A percentile compares a stretch with the other conserved stretches of the same genome.
phyloP scores from a whole-genome alignment of 2,113 vertebrate species.

The Pomatostomus ruficeps region DNA sequence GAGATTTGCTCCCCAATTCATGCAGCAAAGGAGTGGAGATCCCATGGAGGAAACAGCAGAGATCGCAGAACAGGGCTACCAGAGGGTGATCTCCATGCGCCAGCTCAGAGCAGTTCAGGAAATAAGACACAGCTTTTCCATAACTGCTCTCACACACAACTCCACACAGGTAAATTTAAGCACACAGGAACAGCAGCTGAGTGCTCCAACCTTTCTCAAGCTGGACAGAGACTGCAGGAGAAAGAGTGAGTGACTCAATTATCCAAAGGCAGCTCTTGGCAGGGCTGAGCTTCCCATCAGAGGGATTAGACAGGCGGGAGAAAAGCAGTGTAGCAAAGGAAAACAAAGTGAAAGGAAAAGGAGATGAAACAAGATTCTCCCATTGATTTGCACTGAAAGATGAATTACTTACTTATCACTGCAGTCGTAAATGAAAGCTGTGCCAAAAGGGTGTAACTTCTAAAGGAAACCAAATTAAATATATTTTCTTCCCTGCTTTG shows the following conservation, averaged over 20 bases:
- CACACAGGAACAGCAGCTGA: neutral
- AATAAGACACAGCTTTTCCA: neutral
- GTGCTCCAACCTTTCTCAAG: neutral
- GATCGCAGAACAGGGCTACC: neutral
- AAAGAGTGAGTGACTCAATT: neutral
- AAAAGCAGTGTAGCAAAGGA: neutral
- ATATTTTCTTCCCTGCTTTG: neutral
- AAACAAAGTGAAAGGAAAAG: neutral
- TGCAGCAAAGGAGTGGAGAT: neutral
- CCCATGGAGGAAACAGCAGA: neutral
- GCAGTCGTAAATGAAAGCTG: constrained; percentile 28
- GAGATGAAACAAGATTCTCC: constrained; percentile 22
- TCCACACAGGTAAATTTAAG: neutral
- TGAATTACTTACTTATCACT: constrained; percentile 27
- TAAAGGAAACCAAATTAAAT: neutral
- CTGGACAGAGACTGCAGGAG: neutral
- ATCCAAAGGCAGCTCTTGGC: neutral
- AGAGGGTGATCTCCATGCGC: neutral
- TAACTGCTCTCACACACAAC: neutral
- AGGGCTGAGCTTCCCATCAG: neutral
- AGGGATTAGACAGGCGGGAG: neutral
- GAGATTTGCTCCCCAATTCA: neutral
- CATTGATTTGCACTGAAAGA: constrained; percentile 19
- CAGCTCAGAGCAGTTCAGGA: neutral
- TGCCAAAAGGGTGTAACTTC: constrained; percentile 10